These are phyloP conservation scores for Plemyria rubiginata DNA, from an alignment of 2,888 invertebrate species.

Conservation along the genomic window DNA sequence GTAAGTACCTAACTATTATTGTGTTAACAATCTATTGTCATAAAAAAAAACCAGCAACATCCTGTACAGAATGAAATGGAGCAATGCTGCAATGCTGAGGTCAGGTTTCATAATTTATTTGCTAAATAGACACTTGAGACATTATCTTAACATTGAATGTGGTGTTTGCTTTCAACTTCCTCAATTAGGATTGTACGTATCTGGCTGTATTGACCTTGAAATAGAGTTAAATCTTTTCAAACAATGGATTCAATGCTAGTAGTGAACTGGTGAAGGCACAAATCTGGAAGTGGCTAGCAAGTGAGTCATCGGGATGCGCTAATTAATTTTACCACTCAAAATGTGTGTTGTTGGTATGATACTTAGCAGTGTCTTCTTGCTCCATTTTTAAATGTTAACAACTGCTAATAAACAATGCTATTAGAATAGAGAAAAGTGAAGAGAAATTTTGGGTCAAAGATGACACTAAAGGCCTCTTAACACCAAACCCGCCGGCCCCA, in stretches of 20 bases:
- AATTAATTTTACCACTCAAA: background rate
- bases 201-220: constrained; percentile 14
- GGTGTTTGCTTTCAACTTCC: constrained; percentile 18
- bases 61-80: no score
- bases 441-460: no score
- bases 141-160: constrained; percentile 9
- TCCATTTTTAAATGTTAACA: no score
- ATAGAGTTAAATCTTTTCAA: background rate
- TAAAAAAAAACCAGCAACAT: no score
- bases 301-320: background rate
- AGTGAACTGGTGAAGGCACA: background rate
- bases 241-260: background rate
- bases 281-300: background rate
- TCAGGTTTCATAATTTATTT: background rate
- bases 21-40: no score
- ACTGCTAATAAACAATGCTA: no score
- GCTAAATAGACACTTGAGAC: background rate
- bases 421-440: no score
- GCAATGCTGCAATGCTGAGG: no score
- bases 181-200: constrained; percentile 2
- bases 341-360: background rate
- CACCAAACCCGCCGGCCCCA: no score
- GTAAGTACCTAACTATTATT: no score
- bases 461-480: no score
- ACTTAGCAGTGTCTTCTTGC: background rate